Conservation (phyloP, 2,797 vertebrate genomes). For the Danio aesculapii region DNA sequence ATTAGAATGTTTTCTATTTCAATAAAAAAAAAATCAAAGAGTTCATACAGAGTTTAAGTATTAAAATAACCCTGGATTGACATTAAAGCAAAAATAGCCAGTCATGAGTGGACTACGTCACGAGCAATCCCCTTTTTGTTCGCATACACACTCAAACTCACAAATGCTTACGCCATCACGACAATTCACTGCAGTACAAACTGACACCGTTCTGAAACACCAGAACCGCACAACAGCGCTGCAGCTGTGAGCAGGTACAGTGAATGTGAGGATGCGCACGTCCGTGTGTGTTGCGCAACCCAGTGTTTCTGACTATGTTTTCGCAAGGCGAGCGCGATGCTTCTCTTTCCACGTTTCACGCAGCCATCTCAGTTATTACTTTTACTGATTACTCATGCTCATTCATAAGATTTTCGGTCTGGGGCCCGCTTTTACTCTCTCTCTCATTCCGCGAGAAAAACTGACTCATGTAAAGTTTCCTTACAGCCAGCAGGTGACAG, state of each 20-base stretch:
- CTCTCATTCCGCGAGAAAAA: background rate
- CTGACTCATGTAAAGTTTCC: background rate
- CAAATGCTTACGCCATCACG: background rate
- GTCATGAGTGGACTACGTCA: no score
- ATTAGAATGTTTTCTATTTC: no score
- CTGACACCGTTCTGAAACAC: background rate
- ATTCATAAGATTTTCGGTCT: background rate
- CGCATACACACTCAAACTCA: background rate
- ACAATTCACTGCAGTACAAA: background rate
- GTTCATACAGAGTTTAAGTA: background rate
- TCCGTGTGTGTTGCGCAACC: conserved; percentile 19
- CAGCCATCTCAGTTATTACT: background rate
- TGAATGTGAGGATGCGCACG: background rate
- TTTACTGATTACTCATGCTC: conserved; percentile 9
- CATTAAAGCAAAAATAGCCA: no score
- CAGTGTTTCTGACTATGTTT: background rate
- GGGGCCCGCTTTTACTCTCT: background rate
- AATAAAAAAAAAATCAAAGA: background rate
- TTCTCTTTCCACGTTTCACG: background rate
- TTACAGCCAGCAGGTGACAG: conserved; percentile 50
- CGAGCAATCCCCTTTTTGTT: background rate
- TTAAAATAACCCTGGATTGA: no score
- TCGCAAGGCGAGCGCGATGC: no score
- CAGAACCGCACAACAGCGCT: background rate
- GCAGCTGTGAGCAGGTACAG: background rate